These are phyloP conservation scores for Lagocephalus sceleratus DNA, from an alignment of 2,797 vertebrate species.

Conservation along the genomic window DNA sequence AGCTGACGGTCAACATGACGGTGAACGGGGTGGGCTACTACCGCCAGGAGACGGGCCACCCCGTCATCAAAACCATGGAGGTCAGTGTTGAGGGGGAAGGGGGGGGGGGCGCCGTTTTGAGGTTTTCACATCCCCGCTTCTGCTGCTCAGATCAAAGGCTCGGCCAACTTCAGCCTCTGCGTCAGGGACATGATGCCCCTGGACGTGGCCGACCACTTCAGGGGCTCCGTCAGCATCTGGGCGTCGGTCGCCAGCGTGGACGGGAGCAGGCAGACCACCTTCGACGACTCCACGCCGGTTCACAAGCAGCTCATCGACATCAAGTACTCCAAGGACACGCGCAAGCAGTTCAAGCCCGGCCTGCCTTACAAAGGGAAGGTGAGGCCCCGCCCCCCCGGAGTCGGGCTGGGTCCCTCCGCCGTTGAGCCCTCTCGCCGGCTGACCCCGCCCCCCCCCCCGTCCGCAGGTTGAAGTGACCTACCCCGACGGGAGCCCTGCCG, in stretches of 20 bases:
- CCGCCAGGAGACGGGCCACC: constrained; percentile 88
- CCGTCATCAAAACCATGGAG: constrained; percentile 86
- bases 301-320: constrained; percentile 94
- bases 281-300: constrained; percentile 88
- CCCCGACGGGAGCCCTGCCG: constrained; percentile 88
- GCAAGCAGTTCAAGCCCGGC: constrained; percentile 93
- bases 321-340: constrained; percentile 89
- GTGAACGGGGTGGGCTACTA: constrained; percentile 93
- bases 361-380: constrained; percentile 93
- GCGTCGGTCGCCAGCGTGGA: constrained; percentile 82
- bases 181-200: constrained; percentile 90
- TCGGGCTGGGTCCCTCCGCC: background rate
- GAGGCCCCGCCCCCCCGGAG: constrained; percentile 35
- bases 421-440: background rate
- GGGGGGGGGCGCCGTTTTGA: too few relatives aligned
- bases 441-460: background rate
- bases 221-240: constrained; percentile 89
- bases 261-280: constrained; percentile 85
- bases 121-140: constrained; percentile 4
- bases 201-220: constrained; percentile 89
- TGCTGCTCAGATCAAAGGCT: constrained; percentile 82
- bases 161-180: constrained; percentile 84
- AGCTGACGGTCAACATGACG: constrained; percentile 88
- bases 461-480: constrained; percentile 88
- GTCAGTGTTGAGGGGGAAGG: constrained; percentile 74